A percentile compares a stretch with the other conserved stretches of the same genome.
These are phyloP conservation scores for Paracyclopina nana DNA, from an alignment of 1,140 invertebrate species.

Conservation along the genomic window DNA sequence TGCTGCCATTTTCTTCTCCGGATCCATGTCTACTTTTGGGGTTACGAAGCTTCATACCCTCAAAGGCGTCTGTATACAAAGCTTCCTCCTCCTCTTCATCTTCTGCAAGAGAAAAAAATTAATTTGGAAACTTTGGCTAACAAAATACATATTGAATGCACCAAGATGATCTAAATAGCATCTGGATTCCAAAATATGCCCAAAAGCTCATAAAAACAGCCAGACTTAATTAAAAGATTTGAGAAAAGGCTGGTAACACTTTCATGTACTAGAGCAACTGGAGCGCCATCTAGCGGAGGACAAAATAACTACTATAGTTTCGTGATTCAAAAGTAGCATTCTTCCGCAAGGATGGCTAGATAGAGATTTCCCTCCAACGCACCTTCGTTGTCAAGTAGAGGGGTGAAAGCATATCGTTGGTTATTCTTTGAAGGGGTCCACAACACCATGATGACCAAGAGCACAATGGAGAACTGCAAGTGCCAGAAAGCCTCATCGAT, in stretches of 20 bases:
- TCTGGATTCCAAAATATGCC: too few species aligned
- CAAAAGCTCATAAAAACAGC: too few species aligned
- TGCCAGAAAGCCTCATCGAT: constrained; percentile 87
- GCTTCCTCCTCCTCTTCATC: constrained; percentile 56
- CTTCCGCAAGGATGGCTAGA: not conserved
- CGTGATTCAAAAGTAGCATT: too few species aligned
- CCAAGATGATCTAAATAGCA: too few species aligned
- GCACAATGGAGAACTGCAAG: constrained; percentile 61
- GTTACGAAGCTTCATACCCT: constrained; percentile 54
- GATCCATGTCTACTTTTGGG: too few species aligned
- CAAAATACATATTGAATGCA: too few species aligned
- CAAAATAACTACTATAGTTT: too few species aligned
- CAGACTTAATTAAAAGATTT: too few species aligned
- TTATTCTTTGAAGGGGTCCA: constrained; percentile 88
- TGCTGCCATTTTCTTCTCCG: constrained; percentile 1
- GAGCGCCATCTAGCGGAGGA: too few species aligned
- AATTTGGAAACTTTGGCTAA: not conserved
- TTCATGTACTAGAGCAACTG: too few species aligned
- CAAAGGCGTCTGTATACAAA: constrained; percentile 58
- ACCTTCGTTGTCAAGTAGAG: constrained; percentile 60
- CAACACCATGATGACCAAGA: constrained; percentile 77
- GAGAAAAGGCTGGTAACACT: too few species aligned
- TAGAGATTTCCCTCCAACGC: constrained; percentile 27
- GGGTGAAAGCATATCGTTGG: constrained; percentile 79
- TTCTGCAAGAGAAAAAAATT: constrained; percentile 26